Conservation (phyloP, 2,797 vertebrate species). For the Hippopotamyrus pictus region DNA sequence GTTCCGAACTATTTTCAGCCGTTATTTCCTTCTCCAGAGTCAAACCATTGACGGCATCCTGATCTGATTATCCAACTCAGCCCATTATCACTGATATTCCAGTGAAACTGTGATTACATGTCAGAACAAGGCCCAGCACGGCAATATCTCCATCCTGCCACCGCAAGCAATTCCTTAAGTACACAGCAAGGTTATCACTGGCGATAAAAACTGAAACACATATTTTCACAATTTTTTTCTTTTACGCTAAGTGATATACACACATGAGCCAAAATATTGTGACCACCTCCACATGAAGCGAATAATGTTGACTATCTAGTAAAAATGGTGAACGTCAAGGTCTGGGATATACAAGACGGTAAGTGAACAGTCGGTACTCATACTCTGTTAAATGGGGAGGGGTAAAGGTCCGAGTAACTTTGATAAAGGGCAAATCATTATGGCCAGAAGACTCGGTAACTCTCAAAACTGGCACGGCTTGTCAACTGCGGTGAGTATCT, state of each 20-base stretch:
- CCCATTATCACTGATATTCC: conserved; percentile 4
- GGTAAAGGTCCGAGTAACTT: not conserved
- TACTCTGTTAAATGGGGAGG: not conserved
- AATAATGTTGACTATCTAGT: not conserved
- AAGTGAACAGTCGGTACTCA: not conserved
- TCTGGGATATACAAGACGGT: not conserved
- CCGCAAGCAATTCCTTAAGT: not conserved
- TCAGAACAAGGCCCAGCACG: not conserved
- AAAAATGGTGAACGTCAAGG: not conserved
- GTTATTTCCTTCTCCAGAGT: not conserved
- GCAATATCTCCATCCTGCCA: not conserved
- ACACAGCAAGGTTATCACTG: not conserved
- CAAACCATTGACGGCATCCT: not conserved
- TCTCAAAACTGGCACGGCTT: not conserved
- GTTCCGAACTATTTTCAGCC: not conserved
- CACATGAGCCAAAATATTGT: not conserved
- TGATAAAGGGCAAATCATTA: not conserved
- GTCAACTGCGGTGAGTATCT: not conserved
- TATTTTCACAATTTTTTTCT: not conserved
- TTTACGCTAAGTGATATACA: not conserved
- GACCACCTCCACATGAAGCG: not conserved
- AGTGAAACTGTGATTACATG: conserved; percentile 2
- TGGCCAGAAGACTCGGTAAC: not conserved
- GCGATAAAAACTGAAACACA: not conserved
- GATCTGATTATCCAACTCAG: conserved; percentile 9